These are phyloP conservation scores for Mesoligia furuncula DNA, from an alignment of 2,888 invertebrate species.

Conservation along the genomic window DNA sequence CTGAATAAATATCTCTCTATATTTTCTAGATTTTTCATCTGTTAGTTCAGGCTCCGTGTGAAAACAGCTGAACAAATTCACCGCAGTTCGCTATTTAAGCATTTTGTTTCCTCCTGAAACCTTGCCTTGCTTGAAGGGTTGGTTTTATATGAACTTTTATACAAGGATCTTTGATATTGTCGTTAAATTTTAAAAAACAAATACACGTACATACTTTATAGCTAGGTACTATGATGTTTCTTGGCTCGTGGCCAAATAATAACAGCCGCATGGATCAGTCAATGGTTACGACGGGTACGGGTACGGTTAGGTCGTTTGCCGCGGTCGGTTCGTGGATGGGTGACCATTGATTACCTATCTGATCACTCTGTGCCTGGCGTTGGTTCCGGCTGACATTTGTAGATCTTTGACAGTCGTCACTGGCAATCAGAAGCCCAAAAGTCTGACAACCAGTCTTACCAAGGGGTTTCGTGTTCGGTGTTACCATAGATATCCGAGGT, in stretches of 20 bases:
- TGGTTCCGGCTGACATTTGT: background rate
- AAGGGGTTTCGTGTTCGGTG: background rate
- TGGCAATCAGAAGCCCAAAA: too few species aligned
- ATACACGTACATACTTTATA: background rate
- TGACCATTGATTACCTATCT: background rate
- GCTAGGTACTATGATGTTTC: background rate
- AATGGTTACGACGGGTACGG: background rate
- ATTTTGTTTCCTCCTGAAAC: background rate
- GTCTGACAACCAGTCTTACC: too few species aligned
- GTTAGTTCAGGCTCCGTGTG: conserved; percentile 31
- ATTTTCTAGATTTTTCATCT: conserved; percentile 38
- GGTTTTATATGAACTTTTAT: background rate
- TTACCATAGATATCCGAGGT: too few species aligned
- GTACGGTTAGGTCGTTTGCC: too few species aligned
- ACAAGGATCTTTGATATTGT: background rate
- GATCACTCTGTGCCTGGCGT: background rate
- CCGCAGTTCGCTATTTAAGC: conserved; percentile 6
- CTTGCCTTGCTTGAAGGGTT: background rate
- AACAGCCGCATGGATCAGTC: background rate
- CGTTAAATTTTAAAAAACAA: background rate
- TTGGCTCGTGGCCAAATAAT: background rate
- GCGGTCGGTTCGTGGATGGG: background rate
- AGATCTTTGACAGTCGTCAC: too few species aligned
- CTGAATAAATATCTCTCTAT: conserved; percentile 25
- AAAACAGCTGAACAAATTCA: conserved; percentile 7